A percentile compares a stretch with the other conserved stretches of the same genome.
phyloP scores from a whole-genome alignment of 53 echinoderm and acorn worm species.

The Mesocentrotus franciscanus region DNA sequence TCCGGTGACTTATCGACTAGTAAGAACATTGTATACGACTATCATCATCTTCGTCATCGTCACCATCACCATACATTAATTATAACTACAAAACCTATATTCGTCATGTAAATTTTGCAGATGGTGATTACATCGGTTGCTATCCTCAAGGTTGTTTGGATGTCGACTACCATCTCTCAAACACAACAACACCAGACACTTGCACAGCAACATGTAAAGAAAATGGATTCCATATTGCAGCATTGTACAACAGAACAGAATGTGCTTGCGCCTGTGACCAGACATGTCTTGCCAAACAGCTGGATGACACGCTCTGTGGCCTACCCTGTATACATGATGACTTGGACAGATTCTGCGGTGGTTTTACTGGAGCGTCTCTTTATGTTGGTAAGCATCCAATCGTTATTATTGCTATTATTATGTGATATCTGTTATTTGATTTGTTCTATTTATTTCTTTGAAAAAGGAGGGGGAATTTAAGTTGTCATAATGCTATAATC shows the following conservation, averaged over 20 bases:
- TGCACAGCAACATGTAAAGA: neutral
- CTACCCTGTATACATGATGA: neutral
- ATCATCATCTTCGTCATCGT: too few species aligned
- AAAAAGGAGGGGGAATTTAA: too few species aligned
- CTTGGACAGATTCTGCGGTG: neutral
- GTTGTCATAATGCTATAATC: too few species aligned
- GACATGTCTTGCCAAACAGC: neutral
- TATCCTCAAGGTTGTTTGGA: neutral
- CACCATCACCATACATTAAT: too few species aligned
- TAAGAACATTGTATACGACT: too few species aligned
- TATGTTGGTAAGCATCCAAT: neutral
- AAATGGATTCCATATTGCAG: neutral
- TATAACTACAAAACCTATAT: too few species aligned
- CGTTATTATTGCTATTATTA: too few species aligned
- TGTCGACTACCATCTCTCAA: neutral
- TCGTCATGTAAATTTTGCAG: neutral
- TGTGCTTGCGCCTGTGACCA: neutral
- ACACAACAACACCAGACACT: neutral
- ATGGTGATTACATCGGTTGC: neutral
- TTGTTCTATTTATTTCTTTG: too few species aligned
- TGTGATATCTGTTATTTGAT: too few species aligned
- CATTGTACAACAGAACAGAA: neutral
- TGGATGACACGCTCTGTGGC: neutral
- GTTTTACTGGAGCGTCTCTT: neutral
- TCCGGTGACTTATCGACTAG: too few species aligned